Percentiles rank a stretch among this genome's conserved stretches.
Conservation (phyloP, 1,140 invertebrate species). For the Drosophila eugracilis region DNA sequence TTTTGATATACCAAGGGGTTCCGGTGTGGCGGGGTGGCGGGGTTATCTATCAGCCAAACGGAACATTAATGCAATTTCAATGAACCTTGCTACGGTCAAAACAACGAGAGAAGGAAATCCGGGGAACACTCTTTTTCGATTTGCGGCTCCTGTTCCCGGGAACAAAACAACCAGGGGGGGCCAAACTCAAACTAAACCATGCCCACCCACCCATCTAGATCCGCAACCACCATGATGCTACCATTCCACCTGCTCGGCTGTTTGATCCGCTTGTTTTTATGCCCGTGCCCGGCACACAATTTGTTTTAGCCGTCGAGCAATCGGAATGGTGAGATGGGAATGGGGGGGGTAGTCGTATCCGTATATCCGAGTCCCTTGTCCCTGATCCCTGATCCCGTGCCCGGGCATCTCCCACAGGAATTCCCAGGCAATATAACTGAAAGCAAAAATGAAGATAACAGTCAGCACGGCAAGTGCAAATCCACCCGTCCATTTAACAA, state of each 20-base stretch:
- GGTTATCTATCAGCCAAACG: slow-evolving; percentile 32
- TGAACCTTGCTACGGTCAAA: slow-evolving; percentile 58
- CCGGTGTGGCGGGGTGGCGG: background rate
- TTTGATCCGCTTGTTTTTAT: slow-evolving; percentile 81
- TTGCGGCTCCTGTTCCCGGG: slow-evolving; percentile 38
- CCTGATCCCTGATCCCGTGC: slow-evolving; percentile 14
- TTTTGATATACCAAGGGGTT: no score
- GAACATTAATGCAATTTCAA: slow-evolving; percentile 79
- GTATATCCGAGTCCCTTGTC: slow-evolving; percentile 4
- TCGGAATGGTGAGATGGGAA: no score
- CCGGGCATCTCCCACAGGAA: slow-evolving; percentile 74
- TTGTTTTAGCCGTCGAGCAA: slow-evolving; percentile 76
- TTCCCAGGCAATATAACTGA: slow-evolving; percentile 84
- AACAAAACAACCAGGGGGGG: no score
- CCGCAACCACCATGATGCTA: background rate
- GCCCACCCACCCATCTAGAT: slow-evolving; percentile 1
- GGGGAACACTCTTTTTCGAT: slow-evolving; percentile 77
- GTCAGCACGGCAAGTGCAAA: slow-evolving; percentile 83
- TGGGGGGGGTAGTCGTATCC: no score
- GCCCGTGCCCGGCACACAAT: slow-evolving; percentile 62
- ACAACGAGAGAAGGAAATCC: slow-evolving; percentile 16
- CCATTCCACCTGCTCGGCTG: slow-evolving; percentile 40
- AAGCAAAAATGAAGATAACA: slow-evolving; percentile 84
- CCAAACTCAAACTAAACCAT: background rate
- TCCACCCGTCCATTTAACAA: slow-evolving; percentile 85